Conservation (phyloP, 2,797 vertebrate genomes). For the Phoebastria nigripes region DNA sequence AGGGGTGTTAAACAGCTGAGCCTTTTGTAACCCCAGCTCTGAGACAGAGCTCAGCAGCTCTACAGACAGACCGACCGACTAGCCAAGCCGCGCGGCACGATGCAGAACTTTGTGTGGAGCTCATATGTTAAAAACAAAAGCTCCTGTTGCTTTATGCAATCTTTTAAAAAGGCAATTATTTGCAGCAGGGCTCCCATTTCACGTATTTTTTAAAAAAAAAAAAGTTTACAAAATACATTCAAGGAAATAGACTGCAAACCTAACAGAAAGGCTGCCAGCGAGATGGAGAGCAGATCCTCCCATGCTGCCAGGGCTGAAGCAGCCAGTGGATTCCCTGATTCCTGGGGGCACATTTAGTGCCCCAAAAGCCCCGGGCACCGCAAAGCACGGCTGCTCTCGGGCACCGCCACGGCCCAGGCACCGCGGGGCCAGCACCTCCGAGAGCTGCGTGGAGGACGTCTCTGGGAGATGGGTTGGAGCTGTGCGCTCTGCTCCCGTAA, state of each 20-base stretch:
- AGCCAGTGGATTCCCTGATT: not conserved
- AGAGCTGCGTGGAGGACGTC: accelerated
- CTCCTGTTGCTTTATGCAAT: not conserved
- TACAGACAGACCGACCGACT: not conserved
- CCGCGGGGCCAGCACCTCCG: not conserved
- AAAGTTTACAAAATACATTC: not conserved
- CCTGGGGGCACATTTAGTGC: not conserved
- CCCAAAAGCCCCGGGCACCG: not conserved
- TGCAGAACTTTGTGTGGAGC: not conserved
- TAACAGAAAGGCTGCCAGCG: not conserved
- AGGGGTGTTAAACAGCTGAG: not conserved
- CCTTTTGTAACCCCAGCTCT: not conserved
- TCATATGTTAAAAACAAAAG: not conserved
- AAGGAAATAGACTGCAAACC: not conserved
- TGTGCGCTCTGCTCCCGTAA: not conserved
- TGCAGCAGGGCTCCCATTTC: not conserved
- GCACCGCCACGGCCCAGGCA: not conserved
- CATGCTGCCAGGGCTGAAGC: not conserved
- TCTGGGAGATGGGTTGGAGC: not conserved
- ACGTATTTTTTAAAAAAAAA: not conserved
- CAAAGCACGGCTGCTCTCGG: not conserved
- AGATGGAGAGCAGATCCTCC: not conserved
- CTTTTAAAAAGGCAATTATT: not conserved
- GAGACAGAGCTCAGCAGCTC: not conserved
- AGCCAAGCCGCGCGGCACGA: accelerated